Percentiles rank a stretch among this genome's conserved stretches.
phyloP scores from a whole-genome alignment of 2,113 vertebrate species.

The Tautogolabrus adspersus region DNA sequence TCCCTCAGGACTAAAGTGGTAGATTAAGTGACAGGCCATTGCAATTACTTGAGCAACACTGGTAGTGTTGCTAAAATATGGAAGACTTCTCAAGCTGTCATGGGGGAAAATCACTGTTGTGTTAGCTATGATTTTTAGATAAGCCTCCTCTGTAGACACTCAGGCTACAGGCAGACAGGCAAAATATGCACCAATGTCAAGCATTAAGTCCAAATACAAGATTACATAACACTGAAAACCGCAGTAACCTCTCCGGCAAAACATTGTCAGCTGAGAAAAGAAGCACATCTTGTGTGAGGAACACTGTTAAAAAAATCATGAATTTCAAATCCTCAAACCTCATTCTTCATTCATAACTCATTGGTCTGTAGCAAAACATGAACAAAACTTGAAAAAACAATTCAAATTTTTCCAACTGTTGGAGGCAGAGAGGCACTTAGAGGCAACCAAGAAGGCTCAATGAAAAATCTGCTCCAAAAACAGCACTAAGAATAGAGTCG shows the following conservation, averaged over 20 bases:
- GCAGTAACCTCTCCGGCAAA: slow-evolving; percentile 2
- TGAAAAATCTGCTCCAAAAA: slow-evolving; percentile 10
- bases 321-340: slow-evolving; percentile 45
- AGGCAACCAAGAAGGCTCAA: slow-evolving; percentile 19
- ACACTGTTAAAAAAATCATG: slow-evolving; percentile 48
- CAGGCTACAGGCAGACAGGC: neutral
- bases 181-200: slow-evolving; percentile 13
- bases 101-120: neutral
- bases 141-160: neutral
- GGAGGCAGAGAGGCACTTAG: neutral
- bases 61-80: neutral
- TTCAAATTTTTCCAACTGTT: slow-evolving; percentile 23
- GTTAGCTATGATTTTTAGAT: slow-evolving; percentile 3
- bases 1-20: too few relatives aligned
- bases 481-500: neutral
- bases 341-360: slow-evolving; percentile 53
- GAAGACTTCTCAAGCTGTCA: neutral
- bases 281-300: slow-evolving; percentile 4
- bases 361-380: slow-evolving; percentile 29
- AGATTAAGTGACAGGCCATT: neutral
- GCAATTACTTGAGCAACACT: neutral
- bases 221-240: slow-evolving; percentile 13
- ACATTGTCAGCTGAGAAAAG: slow-evolving; percentile 9
- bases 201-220: slow-evolving; percentile 7
- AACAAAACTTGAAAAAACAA: slow-evolving; percentile 11